A percentile compares a stretch with the other conserved stretches of the same genome.
Evolutionary conservation across 2,888 invertebrate species (phyloP).

Genomic region (Ophioninae sp.): DNA sequence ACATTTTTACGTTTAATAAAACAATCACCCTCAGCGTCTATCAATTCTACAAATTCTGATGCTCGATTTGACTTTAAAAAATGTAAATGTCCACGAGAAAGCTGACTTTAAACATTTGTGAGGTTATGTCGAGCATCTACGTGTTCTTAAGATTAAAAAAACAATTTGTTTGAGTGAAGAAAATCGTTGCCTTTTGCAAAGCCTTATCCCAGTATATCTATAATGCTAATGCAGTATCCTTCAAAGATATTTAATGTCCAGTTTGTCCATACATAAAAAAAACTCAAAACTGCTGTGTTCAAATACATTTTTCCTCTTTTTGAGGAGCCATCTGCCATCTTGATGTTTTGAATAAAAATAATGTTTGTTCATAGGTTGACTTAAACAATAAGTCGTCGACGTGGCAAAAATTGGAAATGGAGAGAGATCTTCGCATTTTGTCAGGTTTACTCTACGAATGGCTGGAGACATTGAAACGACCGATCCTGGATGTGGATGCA

Average conservation of each 20-base stretch:
- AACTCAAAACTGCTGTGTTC: background rate
- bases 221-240: background rate
- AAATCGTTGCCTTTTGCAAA: background rate
- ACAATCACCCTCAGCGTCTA: no score
- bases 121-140: no score
- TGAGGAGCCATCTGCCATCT: background rate
- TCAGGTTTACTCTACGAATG: constrained; percentile 88
- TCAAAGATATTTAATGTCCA: background rate
- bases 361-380: constrained; percentile 80
- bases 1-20: no score
- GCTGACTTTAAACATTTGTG: no score
- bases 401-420: constrained; percentile 85
- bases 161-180: background rate
- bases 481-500: constrained; percentile 86
- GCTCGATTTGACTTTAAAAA: no score
- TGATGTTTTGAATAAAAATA: background rate
- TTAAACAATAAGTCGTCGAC: constrained; percentile 87
- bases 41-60: no score
- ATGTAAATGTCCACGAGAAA: no score
- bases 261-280: background rate
- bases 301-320: background rate
- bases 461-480: constrained; percentile 88
- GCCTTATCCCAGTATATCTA: background rate
- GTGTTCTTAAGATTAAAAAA: no score
- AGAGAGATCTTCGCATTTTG: constrained; percentile 85